phyloP scores from a whole-genome alignment of 2,888 invertebrate species.

The Hecatera dysodea region DNA sequence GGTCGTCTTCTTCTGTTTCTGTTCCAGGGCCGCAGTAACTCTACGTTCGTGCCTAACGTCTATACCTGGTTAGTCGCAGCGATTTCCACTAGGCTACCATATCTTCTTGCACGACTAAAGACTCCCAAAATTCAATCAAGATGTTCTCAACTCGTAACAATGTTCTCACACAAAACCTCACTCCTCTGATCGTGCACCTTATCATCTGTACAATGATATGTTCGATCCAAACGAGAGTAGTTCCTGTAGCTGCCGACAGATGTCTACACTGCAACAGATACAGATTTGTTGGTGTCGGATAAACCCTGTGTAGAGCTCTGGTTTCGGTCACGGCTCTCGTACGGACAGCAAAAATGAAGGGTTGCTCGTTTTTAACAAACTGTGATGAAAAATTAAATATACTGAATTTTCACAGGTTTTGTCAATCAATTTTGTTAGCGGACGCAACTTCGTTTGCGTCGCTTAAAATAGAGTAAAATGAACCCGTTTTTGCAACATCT shows the following conservation, averaged over 20 bases:
- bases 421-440: no score
- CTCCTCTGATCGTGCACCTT: neutral
- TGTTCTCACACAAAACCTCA: neutral
- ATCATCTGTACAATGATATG: conserved; percentile 1
- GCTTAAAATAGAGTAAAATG: no score
- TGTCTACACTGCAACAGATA: conserved; percentile 66
- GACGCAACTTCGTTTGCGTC: no score
- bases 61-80: no score
- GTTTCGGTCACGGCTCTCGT: conserved; percentile 80
- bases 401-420: neutral
- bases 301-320: conserved; percentile 81
- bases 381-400: neutral
- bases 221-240: conserved; percentile 28
- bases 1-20: no score
- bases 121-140: no score
- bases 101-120: no score
- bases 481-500: no score
- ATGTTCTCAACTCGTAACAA: no score
- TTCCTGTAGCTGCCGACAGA: conserved; percentile 65
- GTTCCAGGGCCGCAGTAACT: no score
- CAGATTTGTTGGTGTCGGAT: conserved; percentile 75
- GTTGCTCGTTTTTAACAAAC: neutral
- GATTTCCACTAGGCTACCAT: no score
- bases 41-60: no score
- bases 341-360: conserved; percentile 65